Conservation (phyloP, 1,140 invertebrate genomes). For the Leucophenga varia region DNA sequence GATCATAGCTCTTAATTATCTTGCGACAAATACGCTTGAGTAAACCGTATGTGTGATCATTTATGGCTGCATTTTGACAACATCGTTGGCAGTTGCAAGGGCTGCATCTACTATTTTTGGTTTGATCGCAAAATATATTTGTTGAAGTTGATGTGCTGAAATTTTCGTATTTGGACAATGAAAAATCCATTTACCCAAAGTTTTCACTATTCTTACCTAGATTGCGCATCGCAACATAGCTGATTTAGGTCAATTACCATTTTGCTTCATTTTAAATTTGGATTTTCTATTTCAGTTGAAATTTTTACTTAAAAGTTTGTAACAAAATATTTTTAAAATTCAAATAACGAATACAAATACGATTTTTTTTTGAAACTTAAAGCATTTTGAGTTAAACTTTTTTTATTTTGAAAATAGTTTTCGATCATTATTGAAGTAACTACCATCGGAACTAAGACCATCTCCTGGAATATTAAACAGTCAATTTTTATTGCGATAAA, state of each 20-base stretch:
- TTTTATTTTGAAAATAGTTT: no score
- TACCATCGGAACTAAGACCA: no score
- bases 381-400: no score
- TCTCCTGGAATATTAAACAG: no score
- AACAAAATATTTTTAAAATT: no score
- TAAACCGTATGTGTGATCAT: constrained; percentile 28
- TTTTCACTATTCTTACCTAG: constrained; percentile 31
- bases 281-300: constrained; percentile 20
- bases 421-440: no score
- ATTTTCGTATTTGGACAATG: no score
- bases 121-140: constrained; percentile 29
- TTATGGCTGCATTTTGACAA: constrained; percentile 15
- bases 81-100: constrained; percentile 17
- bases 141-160: constrained; percentile 28
- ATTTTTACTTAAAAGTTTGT: no score
- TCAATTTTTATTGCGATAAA: no score
- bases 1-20: constrained; percentile 29
- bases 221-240: constrained; percentile 22
- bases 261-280: constrained; percentile 17
- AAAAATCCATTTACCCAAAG: no score
- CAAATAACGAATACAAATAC: no score
- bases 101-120: constrained; percentile 22
- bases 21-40: constrained; percentile 38
- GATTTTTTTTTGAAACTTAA: no score
- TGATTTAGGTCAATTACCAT: constrained; percentile 27